Conservation (phyloP, 2,888 invertebrate genomes). For the Hecatera dysodea region DNA sequence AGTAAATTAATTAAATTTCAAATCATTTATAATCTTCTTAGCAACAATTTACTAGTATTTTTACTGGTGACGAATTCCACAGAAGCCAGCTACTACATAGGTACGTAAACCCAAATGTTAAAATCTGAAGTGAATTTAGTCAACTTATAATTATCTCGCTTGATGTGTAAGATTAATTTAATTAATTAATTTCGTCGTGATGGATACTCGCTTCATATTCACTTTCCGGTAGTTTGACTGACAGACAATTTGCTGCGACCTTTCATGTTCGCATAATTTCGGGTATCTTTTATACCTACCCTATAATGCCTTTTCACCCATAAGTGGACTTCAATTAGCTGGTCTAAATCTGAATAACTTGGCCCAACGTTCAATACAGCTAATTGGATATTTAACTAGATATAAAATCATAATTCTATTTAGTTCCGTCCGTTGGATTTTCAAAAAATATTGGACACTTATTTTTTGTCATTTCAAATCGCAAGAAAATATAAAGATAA, state of each 20-base stretch:
- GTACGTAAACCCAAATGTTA: neutral
- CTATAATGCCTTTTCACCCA: too few relatives aligned
- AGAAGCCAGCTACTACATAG: neutral
- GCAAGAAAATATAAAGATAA: too few relatives aligned
- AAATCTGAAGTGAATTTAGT: conserved; percentile 19
- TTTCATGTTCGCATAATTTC: conserved; percentile 7
- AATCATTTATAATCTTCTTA: too few relatives aligned
- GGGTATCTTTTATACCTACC: neutral
- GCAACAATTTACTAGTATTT: neutral
- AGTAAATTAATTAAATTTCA: too few relatives aligned
- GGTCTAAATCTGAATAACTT: too few relatives aligned
- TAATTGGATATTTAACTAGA: too few relatives aligned
- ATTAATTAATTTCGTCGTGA: conserved; percentile 50
- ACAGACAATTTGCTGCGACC: conserved; percentile 29
- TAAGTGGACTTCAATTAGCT: too few relatives aligned
- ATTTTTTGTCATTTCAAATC: too few relatives aligned
- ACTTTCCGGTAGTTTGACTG: conserved; percentile 42
- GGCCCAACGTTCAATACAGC: too few relatives aligned
- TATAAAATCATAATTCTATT: too few relatives aligned
- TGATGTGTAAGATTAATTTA: conserved; percentile 39
- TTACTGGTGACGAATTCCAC: neutral
- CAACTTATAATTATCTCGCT: conserved; percentile 7
- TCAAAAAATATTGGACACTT: too few relatives aligned
- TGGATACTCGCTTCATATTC: conserved; percentile 39
- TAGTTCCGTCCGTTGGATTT: too few relatives aligned